These are phyloP conservation scores for Hetaerina americana DNA, from an alignment of 1,140 invertebrate species.

Conservation along the genomic window DNA sequence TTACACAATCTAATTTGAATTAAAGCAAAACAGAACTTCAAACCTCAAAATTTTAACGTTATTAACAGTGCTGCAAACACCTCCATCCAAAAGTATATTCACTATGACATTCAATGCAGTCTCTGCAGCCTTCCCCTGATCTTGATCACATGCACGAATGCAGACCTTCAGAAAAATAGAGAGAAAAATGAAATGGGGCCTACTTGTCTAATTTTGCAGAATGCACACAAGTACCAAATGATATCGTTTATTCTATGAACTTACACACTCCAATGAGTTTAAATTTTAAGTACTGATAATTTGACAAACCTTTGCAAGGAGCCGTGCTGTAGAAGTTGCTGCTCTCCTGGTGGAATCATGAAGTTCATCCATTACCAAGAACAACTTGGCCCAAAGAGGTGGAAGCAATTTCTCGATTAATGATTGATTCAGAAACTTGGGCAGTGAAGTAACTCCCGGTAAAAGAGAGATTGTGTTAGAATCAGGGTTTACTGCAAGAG, in stretches of 20 bases:
- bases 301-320: conserved; percentile 72
- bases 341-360: conserved; percentile 75
- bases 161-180: conserved; percentile 48
- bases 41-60: no score
- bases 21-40: no score
- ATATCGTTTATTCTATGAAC: no score
- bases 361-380: conserved; percentile 86
- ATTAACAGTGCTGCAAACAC: conserved; percentile 48
- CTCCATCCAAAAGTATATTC: conserved; percentile 43
- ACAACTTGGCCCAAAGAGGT: conserved; percentile 68
- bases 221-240: no score
- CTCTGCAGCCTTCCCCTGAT: conserved; percentile 63
- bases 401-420: conserved; percentile 29
- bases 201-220: no score
- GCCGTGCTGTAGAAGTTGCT: conserved; percentile 59
- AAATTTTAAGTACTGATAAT: no score
- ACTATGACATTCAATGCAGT: conserved; percentile 61
- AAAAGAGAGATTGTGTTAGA: background rate
- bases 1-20: no score
- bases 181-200: no score
- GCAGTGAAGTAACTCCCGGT: background rate
- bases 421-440: background rate
- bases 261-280: no score
- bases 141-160: conserved; percentile 58
- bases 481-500: background rate